Evolutionary conservation across 2,888 invertebrate species (phyloP).

Genomic region (Eurytoma californica): DNA sequence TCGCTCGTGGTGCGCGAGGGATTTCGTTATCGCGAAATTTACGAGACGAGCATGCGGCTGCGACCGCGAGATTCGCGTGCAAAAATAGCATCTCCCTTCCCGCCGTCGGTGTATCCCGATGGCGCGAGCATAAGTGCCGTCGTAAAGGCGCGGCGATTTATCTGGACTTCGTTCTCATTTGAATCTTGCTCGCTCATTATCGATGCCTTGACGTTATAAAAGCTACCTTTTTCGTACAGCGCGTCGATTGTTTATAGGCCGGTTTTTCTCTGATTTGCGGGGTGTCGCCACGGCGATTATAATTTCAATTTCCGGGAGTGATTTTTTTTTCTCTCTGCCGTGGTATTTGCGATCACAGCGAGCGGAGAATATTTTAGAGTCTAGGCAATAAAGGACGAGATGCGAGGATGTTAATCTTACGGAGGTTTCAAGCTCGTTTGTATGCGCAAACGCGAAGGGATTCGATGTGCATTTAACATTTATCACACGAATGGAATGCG

Average conservation of each 20-base stretch:
- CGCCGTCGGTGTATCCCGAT: neutral
- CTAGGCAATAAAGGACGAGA: conserved; percentile 13
- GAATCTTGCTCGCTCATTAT: conserved; percentile 36
- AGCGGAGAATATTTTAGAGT: conserved; percentile 16
- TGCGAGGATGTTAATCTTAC: conserved; percentile 11
- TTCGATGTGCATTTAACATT: conserved; percentile 17
- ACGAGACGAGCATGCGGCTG: conserved; percentile 28
- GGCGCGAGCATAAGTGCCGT: conserved; percentile 6
- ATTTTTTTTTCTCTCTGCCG: conserved; percentile 23
- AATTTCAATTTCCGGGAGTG: neutral
- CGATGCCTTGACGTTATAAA: conserved; percentile 21
- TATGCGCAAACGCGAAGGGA: neutral
- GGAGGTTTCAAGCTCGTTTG: neutral
- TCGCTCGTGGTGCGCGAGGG: neutral
- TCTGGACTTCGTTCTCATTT: conserved; percentile 56
- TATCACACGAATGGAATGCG: neutral
- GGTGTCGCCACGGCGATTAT: neutral
- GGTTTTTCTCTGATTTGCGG: neutral
- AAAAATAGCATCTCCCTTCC: conserved; percentile 31
- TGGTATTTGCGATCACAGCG: neutral
- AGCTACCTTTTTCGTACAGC: neutral
- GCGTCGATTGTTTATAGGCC: conserved; percentile 12
- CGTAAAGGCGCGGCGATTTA: conserved; percentile 51
- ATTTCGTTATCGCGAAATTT: conserved; percentile 52
- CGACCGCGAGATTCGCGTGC: conserved; percentile 4